phyloP scores from a whole-genome alignment of 2,888 invertebrate genomes.

The Pyrocoelia pectoralis region DNA sequence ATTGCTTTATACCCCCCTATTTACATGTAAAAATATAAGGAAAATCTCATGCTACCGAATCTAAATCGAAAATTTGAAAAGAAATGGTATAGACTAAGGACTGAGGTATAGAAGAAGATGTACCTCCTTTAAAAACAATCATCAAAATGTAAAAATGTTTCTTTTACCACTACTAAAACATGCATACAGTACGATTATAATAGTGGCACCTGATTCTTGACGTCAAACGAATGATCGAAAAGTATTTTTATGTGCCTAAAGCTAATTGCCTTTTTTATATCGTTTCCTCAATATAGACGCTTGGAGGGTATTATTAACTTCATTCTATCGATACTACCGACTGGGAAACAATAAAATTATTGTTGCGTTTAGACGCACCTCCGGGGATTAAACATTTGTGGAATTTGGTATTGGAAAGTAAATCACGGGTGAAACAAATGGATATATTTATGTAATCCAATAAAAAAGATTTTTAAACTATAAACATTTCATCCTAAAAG shows the following conservation, averaged over 20 bases:
- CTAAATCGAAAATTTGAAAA: constrained; percentile 52
- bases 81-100: constrained; percentile 43
- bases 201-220: no score
- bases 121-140: constrained; percentile 20
- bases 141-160: no score
- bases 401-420: not conserved
- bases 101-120: no score
- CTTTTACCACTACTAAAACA: no score
- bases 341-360: not conserved
- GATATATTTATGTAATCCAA: not conserved
- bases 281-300: not conserved
- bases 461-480: not conserved
- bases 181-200: no score
- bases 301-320: not conserved
- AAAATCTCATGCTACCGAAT: constrained; percentile 48
- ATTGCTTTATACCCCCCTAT: constrained; percentile 38
- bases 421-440: not conserved
- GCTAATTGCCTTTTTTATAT: not conserved
- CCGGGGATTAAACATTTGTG: not conserved
- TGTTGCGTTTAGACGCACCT: not conserved
- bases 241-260: not conserved
- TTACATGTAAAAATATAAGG: constrained; percentile 42
- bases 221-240: no score
- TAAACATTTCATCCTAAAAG: not conserved
- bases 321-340: not conserved